Evolutionary conservation across 2,113 vertebrate genomes (phyloP), one percentile per base, ranked within the genome.

Genomic region (Helogale parvula): DNA sequence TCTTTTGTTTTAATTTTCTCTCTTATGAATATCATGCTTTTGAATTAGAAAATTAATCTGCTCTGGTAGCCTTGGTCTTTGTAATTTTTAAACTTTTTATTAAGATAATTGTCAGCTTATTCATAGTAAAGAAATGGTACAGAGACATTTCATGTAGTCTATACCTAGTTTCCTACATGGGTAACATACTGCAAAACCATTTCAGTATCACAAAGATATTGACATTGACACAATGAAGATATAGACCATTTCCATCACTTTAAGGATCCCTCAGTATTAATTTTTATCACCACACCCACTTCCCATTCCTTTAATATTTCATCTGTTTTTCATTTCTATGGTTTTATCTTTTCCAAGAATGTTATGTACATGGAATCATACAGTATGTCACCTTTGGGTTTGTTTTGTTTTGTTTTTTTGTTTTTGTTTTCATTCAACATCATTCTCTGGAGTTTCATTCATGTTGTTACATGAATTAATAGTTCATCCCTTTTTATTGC

Each of bases 41-140:
- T 90, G 74, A 86, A 45, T 93, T 79, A 65, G 72, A 77, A 41
- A 41, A 66, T n/a, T 85, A 84, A 68, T 47, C 27, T 54, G 13
- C 6, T 82, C 8, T 79, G 14, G 71, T 89, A 60, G 14, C 66
- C 25, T 96, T 96, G 74, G 33, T 72, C 14, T 85, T 92, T 90
- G 17, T 69, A 80, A 80, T 76, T 91, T 86, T 83, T 47, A 71
- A 60, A 60, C 33, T 63, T 96, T 93, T 93, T 66, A 71, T 72
- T 77, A 68, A 74, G 63, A 65, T 88, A 69, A 93, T 81, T 87
- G 60, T 76, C 31, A 71, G 0, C 80, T 93, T 29, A 38, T 14
- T 90, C 23, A 69, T 4, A 50, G 11, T 96, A 80, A 33, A 72
- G 63, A 88, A 83, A 54, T 66, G 84, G 33, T 86, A 68, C 17